Conservation (phyloP, 2,888 invertebrate genomes). For the Melieria omissa region DNA sequence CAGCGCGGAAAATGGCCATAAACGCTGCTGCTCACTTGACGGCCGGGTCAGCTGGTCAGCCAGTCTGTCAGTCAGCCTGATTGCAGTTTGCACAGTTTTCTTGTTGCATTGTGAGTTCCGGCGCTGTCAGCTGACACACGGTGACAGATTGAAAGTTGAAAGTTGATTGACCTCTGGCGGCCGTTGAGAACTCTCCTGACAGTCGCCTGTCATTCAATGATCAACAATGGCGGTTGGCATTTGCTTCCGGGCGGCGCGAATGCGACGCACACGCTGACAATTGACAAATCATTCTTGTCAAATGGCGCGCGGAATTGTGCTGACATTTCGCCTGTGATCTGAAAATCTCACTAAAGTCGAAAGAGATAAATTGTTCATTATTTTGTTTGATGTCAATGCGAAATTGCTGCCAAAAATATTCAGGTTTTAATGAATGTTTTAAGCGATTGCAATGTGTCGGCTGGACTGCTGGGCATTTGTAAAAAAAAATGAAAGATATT, state of each 20-base stretch:
- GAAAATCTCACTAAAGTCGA: background rate
- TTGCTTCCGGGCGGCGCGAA: background rate
- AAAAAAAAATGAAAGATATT: too few relatives aligned
- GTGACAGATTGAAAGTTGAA: constrained; percentile 8
- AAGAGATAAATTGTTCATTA: background rate
- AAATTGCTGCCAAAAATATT: too few relatives aligned
- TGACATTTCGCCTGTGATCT: background rate
- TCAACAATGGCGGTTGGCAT: background rate
- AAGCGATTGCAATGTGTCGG: too few relatives aligned
- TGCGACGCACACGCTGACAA: background rate
- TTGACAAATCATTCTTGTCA: background rate
- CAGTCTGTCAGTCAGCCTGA: too few relatives aligned
- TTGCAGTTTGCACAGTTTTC: too few relatives aligned
- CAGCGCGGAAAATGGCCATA: background rate
- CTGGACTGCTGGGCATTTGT: too few relatives aligned
- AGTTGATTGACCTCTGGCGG: constrained; percentile 3
- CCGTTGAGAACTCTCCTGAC: constrained; percentile 1
- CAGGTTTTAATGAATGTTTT: too few relatives aligned
- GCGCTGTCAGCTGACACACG: background rate
- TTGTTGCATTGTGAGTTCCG: background rate
- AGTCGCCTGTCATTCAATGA: background rate
- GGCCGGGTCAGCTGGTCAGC: too few relatives aligned
- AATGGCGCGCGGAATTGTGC: background rate
- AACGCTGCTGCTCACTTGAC: too few relatives aligned
- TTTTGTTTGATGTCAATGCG: background rate